Percentiles rank a stretch among this genome's conserved stretches.
Conservation (phyloP, 1,140 invertebrate species). For the Doryteuthis pealeii region DNA sequence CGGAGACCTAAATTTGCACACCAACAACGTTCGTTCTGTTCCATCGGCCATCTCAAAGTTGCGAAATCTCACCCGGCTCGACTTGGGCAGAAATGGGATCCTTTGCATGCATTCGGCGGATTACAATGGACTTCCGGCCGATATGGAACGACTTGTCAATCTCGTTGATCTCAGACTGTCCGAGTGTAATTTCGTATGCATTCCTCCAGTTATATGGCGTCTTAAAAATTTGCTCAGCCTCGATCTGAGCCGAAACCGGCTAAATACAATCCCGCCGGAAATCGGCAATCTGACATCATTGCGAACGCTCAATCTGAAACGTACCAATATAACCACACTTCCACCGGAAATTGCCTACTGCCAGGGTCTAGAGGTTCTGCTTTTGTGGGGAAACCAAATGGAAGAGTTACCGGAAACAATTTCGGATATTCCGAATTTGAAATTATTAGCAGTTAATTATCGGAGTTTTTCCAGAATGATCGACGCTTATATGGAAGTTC, state of each 20-base stretch:
- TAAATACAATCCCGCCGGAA: conserved; percentile 54
- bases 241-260: conserved; percentile 57
- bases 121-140: conserved; percentile 50
- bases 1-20: conserved; percentile 50
- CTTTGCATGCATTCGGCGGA: conserved; percentile 49
- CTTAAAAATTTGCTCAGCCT: conserved; percentile 41
- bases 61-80: conserved; percentile 46
- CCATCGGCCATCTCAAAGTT: conserved; percentile 52
- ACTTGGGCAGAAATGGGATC: conserved; percentile 56
- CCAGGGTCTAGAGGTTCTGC: conserved; percentile 54
- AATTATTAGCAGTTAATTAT: conserved; percentile 52
- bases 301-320: conserved; percentile 51
- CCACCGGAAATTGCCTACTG: conserved; percentile 59
- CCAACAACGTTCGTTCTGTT: conserved; percentile 56
- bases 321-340: conserved; percentile 56
- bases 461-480: conserved; percentile 52
- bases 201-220: conserved; percentile 57
- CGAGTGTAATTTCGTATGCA: conserved; percentile 57
- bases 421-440: conserved; percentile 50
- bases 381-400: conserved; percentile 59
- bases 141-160: conserved; percentile 44
- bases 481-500: conserved; percentile 53
- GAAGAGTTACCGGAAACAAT: conserved; percentile 57
- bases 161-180: conserved; percentile 52
- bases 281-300: conserved; percentile 55